Evolutionary conservation across 2,797 vertebrate genomes (phyloP), one percentile per base, ranked within the genome.

Genomic region (Anas bahamensis): DNA sequence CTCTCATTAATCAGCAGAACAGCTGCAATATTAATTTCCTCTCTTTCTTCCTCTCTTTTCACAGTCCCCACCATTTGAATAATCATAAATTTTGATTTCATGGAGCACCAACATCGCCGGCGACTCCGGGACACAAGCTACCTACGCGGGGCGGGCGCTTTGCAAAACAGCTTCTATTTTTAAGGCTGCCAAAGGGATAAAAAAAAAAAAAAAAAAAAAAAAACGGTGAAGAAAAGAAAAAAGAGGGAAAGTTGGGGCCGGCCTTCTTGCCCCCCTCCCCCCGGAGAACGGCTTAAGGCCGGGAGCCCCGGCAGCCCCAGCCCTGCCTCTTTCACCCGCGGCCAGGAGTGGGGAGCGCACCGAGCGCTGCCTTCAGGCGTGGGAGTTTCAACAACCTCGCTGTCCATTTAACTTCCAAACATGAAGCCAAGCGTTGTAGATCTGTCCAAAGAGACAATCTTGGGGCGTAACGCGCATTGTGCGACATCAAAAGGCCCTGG

Each of bases 1-100:
- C 98, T 99, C 98, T 98, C 98, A 98, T 99, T 98, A 98, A 98
- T 98, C 98, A 99, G 99, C 99, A 98, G 98, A 99, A 99, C 99
- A 99, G 99, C 99, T 99, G 99, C 99, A 99, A 98, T 98, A 98
- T 99, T 98, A 98, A 98, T 98, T 98, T 98, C 98, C 98, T 97
- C 98, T 98, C 98, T 99, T 98, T 98, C 98, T 98, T 98, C 98
- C 98, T 97, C 97, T 98, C 98, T 98, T 98, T 98, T 98, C 97
- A 98, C 98, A 97, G 96, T 96, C 91, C 86, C 82, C 96, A 98
- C 97, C 97, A 97, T 98, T 98, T 98, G 97, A 98, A 98, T 98
- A 97, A 97, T 97, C 97, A 97, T 97, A 98, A 98, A 98, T 98
- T 98, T 98, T 97, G 97, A 97, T 98, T 98, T 98, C 97, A 97